These are phyloP conservation scores for Drosophila mimica DNA, from an alignment of 2,888 invertebrate genomes.

Conservation along the genomic window DNA sequence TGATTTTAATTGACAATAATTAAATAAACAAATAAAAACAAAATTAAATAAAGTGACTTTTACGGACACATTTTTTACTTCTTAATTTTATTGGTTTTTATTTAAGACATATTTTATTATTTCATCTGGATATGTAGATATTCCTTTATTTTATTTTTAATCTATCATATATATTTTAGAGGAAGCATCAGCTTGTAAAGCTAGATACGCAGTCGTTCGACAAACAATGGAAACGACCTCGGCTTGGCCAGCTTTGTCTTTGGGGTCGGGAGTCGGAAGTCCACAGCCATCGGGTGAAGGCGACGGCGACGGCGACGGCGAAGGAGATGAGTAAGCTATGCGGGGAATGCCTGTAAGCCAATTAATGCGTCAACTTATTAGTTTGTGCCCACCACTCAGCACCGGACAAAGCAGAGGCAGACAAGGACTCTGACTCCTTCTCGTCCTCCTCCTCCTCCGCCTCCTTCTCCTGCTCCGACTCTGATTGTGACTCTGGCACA, in stretches of 20 bases:
- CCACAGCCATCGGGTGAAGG: neutral
- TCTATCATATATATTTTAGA: neutral
- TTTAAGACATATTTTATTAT: neutral
- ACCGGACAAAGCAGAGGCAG: neutral
- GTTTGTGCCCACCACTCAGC: conserved; percentile 57
- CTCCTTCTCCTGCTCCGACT: neutral
- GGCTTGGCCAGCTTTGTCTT: conserved; percentile 16
- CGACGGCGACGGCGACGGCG: conserved; percentile 2
- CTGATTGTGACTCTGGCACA: conserved; percentile 21
- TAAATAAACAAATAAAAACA: too few species aligned
- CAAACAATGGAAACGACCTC: neutral
- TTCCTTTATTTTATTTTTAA: neutral
- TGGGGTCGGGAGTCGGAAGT: conserved; percentile 21
- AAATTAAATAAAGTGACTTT: neutral
- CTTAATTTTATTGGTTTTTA: neutral
- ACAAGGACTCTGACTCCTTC: neutral
- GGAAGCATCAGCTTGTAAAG: neutral
- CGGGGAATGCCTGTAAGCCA: conserved; percentile 71
- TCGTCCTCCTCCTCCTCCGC: neutral
- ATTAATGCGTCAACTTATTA: conserved; percentile 78
- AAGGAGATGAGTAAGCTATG: conserved; percentile 47
- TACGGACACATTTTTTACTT: neutral
- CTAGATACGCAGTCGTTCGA: neutral
- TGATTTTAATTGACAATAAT: too few species aligned
- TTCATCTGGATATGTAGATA: neutral